Evolutionary conservation across 2,888 invertebrate species (phyloP).

Genomic region (Napeogenes sylphis): DNA sequence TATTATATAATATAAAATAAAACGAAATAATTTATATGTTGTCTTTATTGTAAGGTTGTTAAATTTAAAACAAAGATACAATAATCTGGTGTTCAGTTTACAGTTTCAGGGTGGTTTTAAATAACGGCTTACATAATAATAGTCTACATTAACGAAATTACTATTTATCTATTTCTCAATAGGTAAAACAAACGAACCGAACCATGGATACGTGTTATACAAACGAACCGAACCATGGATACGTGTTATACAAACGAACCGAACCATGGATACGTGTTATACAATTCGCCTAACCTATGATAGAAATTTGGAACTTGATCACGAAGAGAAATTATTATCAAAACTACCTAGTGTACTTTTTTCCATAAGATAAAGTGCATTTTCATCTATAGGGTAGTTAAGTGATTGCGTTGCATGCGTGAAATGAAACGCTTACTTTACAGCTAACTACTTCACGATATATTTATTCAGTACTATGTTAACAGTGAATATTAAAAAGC

Average conservation of each 20-base stretch:
- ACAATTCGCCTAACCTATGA: constrained; percentile 76
- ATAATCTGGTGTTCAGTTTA: constrained; percentile 23
- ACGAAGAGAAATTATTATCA: constrained; percentile 76
- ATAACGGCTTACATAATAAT: constrained; percentile 41
- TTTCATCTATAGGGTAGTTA: constrained; percentile 67
- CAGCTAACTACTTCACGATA: constrained; percentile 70
- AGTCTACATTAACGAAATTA: constrained; percentile 44
- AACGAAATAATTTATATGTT: no score
- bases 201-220: no score
- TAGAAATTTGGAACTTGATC: constrained; percentile 76
- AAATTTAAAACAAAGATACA: constrained; percentile 1
- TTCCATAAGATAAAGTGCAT: constrained; percentile 66
- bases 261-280: constrained; percentile 61
- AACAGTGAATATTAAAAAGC: constrained; percentile 56
- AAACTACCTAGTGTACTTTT: constrained; percentile 73
- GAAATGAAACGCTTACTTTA: constrained; percentile 68
- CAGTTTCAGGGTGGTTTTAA: constrained; percentile 36
- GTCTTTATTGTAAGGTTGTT: no score
- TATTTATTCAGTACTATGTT: constrained; percentile 40
- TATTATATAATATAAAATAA: no score
- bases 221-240: no score
- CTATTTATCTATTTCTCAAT: constrained; percentile 42
- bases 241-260: constrained; percentile 59
- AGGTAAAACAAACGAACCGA: constrained; percentile 35
- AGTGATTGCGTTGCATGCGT: constrained; percentile 63